phyloP scores from a whole-genome alignment of 1,140 invertebrate genomes.

The Streblospio benedicti region DNA sequence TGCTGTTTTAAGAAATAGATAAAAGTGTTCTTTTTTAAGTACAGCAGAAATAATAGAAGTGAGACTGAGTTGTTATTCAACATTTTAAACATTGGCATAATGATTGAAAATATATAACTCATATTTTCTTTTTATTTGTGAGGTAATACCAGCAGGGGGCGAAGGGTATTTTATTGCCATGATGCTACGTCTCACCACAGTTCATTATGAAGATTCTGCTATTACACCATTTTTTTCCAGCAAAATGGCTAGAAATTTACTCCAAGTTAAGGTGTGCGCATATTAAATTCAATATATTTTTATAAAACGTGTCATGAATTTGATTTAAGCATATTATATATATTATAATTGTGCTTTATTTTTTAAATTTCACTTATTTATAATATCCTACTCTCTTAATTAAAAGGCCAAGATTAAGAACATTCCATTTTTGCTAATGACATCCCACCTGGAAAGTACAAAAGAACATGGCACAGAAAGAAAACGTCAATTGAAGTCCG shows the following conservation, averaged over 20 bases:
- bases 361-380: neutral
- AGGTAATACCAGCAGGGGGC: neutral
- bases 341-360: no score
- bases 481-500: slow-evolving; percentile 47
- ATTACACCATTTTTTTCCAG: slow-evolving; percentile 48
- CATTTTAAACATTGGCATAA: no score
- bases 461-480: slow-evolving; percentile 46
- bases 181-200: slow-evolving; percentile 47
- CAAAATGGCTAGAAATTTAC: slow-evolving; percentile 52
- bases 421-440: slow-evolving; percentile 49
- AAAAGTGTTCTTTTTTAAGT: no score
- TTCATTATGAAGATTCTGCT: slow-evolving; percentile 43
- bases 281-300: neutral
- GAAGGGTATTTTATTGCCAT: slow-evolving; percentile 51
- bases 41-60: no score
- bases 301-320: no score
- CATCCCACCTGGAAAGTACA: slow-evolving; percentile 57
- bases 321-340: no score
- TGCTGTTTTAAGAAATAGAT: no score
- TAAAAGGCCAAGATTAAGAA: slow-evolving; percentile 48
- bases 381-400: no score
- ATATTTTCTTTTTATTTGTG: no score
- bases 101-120: no score
- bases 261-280: slow-evolving; percentile 41
- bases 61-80: no score